These are phyloP conservation scores for Gracilinanus agilis DNA, from an alignment of 2,113 vertebrate species.

Conservation along the genomic window DNA sequence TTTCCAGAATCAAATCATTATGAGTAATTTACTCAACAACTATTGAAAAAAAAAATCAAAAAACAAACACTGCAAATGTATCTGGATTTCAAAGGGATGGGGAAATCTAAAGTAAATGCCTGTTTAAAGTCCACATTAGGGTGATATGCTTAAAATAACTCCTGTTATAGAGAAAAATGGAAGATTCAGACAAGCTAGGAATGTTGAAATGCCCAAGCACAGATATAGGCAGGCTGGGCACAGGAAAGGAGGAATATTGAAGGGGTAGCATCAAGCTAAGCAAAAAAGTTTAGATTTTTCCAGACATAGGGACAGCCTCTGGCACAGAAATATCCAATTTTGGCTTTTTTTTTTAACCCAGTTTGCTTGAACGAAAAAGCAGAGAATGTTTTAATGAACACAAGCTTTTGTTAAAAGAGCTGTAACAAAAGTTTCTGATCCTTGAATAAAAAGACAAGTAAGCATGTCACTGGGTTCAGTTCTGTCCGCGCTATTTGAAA, in stretches of 20 bases:
- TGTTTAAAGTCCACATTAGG: constrained; percentile 56
- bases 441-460: constrained; percentile 74
- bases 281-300: constrained; percentile 74
- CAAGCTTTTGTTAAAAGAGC: constrained; percentile 75
- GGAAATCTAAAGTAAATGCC: constrained; percentile 61
- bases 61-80: constrained; percentile 36
- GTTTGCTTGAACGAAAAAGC: constrained; percentile 73
- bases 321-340: constrained; percentile 70
- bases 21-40: constrained; percentile 43
- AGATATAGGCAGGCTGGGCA: constrained; percentile 43
- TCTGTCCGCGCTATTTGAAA: constrained; percentile 84
- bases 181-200: constrained; percentile 61
- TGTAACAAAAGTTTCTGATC: constrained; percentile 80
- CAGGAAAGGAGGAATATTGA: constrained; percentile 34
- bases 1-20: constrained; percentile 43
- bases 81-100: constrained; percentile 56
- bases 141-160: constrained; percentile 68
- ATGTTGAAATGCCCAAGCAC: constrained; percentile 54
- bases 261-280: constrained; percentile 65
- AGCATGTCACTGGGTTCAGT: constrained; percentile 86
- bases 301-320: constrained; percentile 77
- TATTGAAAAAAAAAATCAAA: constrained; percentile 47
- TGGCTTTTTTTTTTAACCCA: constrained; percentile 69
- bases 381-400: constrained; percentile 63
- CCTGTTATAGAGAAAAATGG: constrained; percentile 51